phyloP scores from a whole-genome alignment of 1,140 invertebrate genomes.

The Oscheius sp. region DNA sequence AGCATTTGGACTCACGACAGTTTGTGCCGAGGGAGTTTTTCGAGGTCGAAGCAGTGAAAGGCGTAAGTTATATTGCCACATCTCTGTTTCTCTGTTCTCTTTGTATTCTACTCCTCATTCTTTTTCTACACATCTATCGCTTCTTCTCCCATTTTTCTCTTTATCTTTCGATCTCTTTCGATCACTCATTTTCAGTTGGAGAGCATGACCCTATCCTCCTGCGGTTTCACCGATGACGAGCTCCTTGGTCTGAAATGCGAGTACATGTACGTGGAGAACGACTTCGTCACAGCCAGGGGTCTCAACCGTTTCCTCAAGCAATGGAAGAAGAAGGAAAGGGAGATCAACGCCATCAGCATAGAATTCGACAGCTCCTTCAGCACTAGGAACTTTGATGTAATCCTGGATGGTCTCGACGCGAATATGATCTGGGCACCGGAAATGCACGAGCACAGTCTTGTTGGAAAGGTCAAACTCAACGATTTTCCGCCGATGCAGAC shows the following conservation, averaged over 20 bases:
- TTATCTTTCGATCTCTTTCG: too few species aligned
- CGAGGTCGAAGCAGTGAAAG: too few species aligned
- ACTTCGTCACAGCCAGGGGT: neutral
- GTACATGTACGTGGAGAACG: neutral
- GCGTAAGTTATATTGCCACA: too few species aligned
- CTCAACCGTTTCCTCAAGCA: neutral
- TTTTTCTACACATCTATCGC: too few species aligned
- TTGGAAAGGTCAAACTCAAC: neutral
- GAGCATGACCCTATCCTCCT: neutral
- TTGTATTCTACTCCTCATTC: too few species aligned
- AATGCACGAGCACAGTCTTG: neutral
- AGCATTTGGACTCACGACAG: neutral
- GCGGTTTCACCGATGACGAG: neutral
- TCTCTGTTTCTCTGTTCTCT: too few species aligned
- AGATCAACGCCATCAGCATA: neutral
- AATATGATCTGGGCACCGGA: neutral
- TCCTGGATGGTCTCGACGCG: neutral
- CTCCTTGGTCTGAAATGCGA: neutral
- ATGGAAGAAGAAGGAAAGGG: neutral
- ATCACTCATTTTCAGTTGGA: neutral
- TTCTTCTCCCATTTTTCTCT: too few species aligned
- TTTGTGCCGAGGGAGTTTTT: neutral
- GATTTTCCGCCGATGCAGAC: neutral
- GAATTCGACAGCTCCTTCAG: neutral
- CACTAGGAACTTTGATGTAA: neutral